A percentile compares a stretch with the other conserved stretches of the same genome.
Conservation (phyloP, 2,113 vertebrate genomes). For the Uropsilus gracilis region DNA sequence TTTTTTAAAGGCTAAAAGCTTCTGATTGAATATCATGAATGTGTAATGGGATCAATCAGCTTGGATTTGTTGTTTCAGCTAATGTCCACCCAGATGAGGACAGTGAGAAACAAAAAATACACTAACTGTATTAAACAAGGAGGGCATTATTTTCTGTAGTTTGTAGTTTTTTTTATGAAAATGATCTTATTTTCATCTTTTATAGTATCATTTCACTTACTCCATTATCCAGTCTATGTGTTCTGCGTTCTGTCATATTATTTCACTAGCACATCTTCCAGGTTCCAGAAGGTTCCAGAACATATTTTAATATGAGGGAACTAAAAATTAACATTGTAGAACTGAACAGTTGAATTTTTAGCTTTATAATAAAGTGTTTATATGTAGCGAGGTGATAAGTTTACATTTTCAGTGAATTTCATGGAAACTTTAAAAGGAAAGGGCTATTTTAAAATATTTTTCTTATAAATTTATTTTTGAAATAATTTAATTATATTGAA, state of each 20-base stretch:
- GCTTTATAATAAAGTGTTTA: neutral
- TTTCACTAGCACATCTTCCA: neutral
- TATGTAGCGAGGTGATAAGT: neutral
- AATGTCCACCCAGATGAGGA: neutral
- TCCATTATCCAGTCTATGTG: neutral
- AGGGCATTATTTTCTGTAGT: neutral
- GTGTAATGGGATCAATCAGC: neutral
- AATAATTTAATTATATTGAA: neutral
- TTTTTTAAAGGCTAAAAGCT: neutral
- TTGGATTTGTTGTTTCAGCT: neutral
- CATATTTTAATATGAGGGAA: neutral
- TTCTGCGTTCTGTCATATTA: neutral
- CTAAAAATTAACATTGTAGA: slow-evolving; percentile 51
- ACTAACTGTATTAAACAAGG: neutral
- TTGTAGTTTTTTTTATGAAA: slow-evolving; percentile 32
- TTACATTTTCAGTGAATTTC: neutral
- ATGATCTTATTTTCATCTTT: slow-evolving; percentile 9
- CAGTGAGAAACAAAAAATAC: neutral
- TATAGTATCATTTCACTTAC: neutral
- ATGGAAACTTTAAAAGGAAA: neutral
- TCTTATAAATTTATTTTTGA: neutral
- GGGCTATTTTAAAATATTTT: neutral
- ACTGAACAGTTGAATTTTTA: slow-evolving; percentile 20
- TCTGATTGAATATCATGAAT: neutral
- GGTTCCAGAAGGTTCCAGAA: slow-evolving; percentile 26